Evolutionary conservation across 2,797 vertebrate species (phyloP).

Genomic region (Epinephelus awoara): DNA sequence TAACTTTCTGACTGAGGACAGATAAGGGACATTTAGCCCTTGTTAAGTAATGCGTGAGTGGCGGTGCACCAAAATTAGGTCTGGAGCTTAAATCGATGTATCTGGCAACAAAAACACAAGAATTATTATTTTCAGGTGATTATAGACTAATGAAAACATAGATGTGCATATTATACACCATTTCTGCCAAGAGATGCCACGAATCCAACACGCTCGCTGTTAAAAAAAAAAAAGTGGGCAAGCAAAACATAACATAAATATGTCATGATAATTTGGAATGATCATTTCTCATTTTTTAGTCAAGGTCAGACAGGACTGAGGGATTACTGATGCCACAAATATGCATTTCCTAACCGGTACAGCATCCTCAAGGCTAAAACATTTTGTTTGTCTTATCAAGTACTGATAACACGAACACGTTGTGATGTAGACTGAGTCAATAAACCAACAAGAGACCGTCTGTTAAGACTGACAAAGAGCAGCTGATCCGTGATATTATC

Average conservation of each 20-base stretch:
- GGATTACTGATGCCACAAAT: slow-evolving; percentile 3
- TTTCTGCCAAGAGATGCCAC: no score
- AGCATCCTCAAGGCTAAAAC: background rate
- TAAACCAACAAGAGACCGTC: slow-evolving; percentile 23
- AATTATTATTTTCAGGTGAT: no score
- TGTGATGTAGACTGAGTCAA: background rate
- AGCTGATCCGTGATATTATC: background rate
- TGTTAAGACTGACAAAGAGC: background rate
- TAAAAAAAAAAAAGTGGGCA: background rate
- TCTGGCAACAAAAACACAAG: no score
- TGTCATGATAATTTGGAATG: background rate
- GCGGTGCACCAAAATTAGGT: no score
- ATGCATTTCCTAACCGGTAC: background rate
- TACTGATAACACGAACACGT: slow-evolving; percentile 1
- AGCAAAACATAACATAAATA: background rate
- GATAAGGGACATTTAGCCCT: no score
- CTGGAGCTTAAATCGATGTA: no score
- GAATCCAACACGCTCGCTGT: no score
- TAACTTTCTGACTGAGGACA: no score
- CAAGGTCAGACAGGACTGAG: background rate
- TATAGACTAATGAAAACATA: no score
- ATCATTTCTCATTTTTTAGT: background rate
- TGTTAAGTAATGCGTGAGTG: no score
- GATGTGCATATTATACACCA: no score
- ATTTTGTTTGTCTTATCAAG: slow-evolving; percentile 11